Percentiles rank a stretch among this genome's conserved stretches.
phyloP scores from a whole-genome alignment of 2,888 invertebrate species.

The Volucella inanis region DNA sequence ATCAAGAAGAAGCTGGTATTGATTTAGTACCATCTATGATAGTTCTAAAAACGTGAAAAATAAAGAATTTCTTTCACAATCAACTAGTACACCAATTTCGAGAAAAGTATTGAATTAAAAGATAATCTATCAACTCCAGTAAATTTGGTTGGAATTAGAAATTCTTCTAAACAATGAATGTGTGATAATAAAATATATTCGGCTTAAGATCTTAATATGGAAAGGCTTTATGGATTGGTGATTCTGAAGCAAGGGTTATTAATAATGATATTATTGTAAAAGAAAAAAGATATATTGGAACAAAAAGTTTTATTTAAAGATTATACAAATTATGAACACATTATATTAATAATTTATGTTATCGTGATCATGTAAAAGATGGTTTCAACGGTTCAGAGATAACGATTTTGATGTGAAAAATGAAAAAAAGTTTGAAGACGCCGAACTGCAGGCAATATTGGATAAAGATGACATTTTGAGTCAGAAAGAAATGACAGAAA shows the following conservation, averaged over 20 bases:
- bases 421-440: too few species aligned
- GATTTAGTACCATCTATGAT: too few species aligned
- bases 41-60: background rate
- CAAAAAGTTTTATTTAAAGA: constrained; percentile 10
- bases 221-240: constrained; percentile 19
- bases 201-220: constrained; percentile 23
- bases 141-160: constrained; percentile 13
- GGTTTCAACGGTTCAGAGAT: too few species aligned
- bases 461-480: too few species aligned
- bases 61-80: background rate
- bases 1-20: background rate
- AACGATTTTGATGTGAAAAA: too few species aligned
- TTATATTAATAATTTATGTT: constrained; percentile 26
- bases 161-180: background rate
- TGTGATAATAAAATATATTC: constrained; percentile 24
- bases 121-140: background rate
- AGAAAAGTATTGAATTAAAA: constrained; percentile 6
- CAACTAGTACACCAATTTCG: constrained; percentile 1
- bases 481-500: too few species aligned
- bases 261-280: background rate
- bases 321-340: constrained; percentile 22
- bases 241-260: background rate
- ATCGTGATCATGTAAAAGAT: too few species aligned
- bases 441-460: too few species aligned
- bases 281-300: constrained; percentile 25